phyloP scores from a whole-genome alignment of 2,113 vertebrate genomes.

The Megalops atlanticus region DNA sequence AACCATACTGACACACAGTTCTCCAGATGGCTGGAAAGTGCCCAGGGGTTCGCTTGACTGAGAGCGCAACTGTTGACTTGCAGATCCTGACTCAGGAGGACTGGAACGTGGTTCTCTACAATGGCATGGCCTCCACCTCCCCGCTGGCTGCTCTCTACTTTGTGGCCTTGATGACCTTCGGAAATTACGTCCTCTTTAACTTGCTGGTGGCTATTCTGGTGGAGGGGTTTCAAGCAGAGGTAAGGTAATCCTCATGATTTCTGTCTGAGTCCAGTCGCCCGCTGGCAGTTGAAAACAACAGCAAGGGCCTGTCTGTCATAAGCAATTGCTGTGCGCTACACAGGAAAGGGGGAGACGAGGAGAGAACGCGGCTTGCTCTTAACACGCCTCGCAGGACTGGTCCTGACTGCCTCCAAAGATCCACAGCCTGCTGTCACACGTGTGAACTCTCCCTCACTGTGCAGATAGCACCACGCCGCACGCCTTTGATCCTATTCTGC shows the following conservation, averaged over 20 bases:
- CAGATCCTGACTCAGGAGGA: conserved; percentile 98
- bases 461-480: neutral
- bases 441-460: conserved; percentile 8
- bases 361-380: neutral
- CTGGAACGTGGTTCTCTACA: conserved; percentile 96
- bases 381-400: neutral
- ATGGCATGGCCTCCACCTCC: conserved; percentile 95
- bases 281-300: neutral
- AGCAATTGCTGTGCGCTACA: neutral
- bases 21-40: neutral
- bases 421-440: neutral
- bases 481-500: neutral
- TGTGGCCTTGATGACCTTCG: conserved; percentile 96
- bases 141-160: conserved; percentile 95
- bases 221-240: conserved; percentile 96
- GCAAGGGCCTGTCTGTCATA: neutral
- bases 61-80: neutral
- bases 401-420: neutral
- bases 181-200: conserved; percentile 98
- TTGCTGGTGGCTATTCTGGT: conserved; percentile 96
- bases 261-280: neutral
- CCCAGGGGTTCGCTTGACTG: neutral
- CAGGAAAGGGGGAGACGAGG: neutral
- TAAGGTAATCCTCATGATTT: conserved; percentile 49
- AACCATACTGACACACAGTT: neutral